phyloP scores from a whole-genome alignment of 1,140 invertebrate genomes.

The Macrocentrus cingulum region DNA sequence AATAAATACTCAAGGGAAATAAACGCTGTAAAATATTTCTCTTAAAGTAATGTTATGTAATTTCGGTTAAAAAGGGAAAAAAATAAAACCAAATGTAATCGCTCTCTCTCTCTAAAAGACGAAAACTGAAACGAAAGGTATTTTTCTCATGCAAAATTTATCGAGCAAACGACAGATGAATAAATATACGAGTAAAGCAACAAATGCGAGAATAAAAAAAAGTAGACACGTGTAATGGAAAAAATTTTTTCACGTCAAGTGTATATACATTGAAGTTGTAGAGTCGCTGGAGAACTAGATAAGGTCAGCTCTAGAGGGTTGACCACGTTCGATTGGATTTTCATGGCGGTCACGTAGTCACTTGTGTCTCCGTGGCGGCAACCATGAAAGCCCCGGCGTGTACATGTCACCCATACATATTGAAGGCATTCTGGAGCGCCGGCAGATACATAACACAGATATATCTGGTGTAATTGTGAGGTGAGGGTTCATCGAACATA shows the following conservation, averaged over 20 bases:
- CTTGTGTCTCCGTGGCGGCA: slow-evolving; percentile 30
- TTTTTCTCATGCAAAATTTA: too few species aligned
- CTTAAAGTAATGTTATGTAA: too few species aligned
- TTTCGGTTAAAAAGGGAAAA: too few species aligned
- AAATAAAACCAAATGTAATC: too few species aligned
- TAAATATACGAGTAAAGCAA: too few species aligned
- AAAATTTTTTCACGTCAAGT: slow-evolving; percentile 36
- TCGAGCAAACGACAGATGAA: too few species aligned
- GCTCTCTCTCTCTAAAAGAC: too few species aligned
- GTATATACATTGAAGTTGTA: slow-evolving; percentile 30
- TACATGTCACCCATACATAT: slow-evolving; percentile 22
- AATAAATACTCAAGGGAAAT: too few species aligned
- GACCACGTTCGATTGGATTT: slow-evolving; percentile 32
- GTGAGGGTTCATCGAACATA: not conserved
- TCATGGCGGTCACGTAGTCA: slow-evolving; percentile 36
- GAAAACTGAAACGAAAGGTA: too few species aligned
- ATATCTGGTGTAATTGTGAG: not conserved
- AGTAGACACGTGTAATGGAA: slow-evolving; percentile 23
- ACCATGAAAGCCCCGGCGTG: slow-evolving; percentile 23
- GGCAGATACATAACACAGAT: not conserved
- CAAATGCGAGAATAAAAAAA: too few species aligned
- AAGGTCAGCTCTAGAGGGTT: slow-evolving; percentile 28
- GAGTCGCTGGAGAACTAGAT: slow-evolving; percentile 16
- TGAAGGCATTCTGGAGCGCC: not conserved
- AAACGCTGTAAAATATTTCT: too few species aligned